Percentiles rank a stretch among this genome's conserved stretches.
Conservation (phyloP, 2,113 vertebrate genomes). For the Sander vitreus region DNA sequence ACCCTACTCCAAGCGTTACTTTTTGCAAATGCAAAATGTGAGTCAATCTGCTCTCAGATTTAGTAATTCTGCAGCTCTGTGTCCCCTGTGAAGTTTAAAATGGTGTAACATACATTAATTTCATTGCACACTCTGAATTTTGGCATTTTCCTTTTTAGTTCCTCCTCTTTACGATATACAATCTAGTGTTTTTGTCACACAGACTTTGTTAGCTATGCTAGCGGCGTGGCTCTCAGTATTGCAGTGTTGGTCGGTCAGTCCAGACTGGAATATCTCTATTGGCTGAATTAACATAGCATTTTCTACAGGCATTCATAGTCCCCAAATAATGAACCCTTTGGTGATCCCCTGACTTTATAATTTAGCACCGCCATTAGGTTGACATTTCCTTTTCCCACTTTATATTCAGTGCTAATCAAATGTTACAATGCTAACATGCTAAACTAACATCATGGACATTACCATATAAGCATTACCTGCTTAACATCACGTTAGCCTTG, state of each 20-base stretch:
- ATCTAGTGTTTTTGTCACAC: background rate
- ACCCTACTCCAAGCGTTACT: no score
- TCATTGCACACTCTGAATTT: background rate
- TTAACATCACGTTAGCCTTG: background rate
- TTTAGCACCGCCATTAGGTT: background rate
- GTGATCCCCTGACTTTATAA: background rate
- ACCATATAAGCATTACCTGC: background rate
- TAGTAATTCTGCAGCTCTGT: background rate
- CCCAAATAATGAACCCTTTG: background rate
- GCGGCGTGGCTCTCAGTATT: background rate
- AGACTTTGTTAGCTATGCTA: background rate
- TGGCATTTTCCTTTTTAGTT: background rate
- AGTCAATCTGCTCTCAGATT: constrained; percentile 8
- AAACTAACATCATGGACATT: background rate
- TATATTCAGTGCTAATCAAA: background rate
- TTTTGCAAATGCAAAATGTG: no score
- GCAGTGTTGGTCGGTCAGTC: background rate
- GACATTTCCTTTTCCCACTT: background rate
- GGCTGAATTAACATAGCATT: background rate
- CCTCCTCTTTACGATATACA: background rate
- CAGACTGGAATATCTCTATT: background rate
- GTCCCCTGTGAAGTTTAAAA: background rate
- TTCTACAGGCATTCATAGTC: background rate
- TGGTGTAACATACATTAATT: background rate
- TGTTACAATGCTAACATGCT: background rate